Conservation (phyloP, 1,140 invertebrate genomes). For the Drosophila pseudoobscura region DNA sequence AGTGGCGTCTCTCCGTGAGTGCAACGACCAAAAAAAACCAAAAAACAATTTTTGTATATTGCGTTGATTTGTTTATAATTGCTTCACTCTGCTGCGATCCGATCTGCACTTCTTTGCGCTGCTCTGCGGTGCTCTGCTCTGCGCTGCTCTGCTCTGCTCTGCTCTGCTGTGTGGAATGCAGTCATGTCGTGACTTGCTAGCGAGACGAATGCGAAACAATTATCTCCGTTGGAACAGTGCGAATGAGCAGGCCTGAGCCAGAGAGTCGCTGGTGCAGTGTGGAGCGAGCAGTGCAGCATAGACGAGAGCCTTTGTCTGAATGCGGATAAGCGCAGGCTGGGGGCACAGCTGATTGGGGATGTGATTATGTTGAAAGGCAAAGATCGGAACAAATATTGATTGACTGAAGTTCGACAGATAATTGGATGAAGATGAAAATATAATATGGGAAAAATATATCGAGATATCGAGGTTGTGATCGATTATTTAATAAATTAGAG, state of each 20-base stretch:
- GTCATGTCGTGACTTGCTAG: constrained; percentile 68
- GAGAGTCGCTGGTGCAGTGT: constrained; percentile 12
- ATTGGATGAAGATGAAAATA: no score
- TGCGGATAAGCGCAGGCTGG: no score
- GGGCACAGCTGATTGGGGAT: no score
- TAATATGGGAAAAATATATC: no score
- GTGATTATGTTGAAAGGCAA: no score
- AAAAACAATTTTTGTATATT: constrained; percentile 45
- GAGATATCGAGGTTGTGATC: no score
- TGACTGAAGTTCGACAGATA: no score
- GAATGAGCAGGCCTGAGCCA: constrained; percentile 19
- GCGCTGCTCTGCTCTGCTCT: constrained; percentile 6
- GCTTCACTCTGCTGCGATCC: constrained; percentile 2
- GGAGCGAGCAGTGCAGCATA: background rate
- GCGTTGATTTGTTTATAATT: constrained; percentile 57
- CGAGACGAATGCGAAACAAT: constrained; percentile 76
- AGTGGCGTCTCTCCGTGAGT: constrained; percentile 15
- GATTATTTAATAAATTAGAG: no score
- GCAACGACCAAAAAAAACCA: constrained; percentile 35
- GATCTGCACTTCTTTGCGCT: background rate
- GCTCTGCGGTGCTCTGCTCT: background rate
- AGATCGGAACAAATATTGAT: no score
- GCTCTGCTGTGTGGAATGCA: constrained; percentile 32
- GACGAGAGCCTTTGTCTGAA: no score
- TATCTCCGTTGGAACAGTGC: constrained; percentile 42